Evolutionary conservation across 2,888 invertebrate species (phyloP), one percentile per base, ranked within the genome.

Genomic region (Laspeyria flexula): DNA sequence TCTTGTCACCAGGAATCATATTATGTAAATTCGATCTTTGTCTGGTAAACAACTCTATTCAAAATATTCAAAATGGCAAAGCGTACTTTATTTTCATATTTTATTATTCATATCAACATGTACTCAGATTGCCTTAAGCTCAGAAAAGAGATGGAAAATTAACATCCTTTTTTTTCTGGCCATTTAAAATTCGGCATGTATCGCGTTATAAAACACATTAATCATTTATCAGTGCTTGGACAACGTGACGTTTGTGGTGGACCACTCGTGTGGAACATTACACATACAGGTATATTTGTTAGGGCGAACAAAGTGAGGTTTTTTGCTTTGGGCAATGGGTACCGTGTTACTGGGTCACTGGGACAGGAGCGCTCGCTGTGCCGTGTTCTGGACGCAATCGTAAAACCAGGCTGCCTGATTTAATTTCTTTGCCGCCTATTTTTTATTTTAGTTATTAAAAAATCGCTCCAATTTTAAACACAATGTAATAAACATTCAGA

Each of bases 271-370:
- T 71, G 74, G 70, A 73, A 73, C 77, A 79, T 81, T 79, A 78
- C 76, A 79, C 75, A 76, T 82, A 75, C 76, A 71, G 73, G 76
- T 83, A 76, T 85, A 84, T 87, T 85, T 85, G 81, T 83, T 78
- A 74, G 72, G 71, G 67, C 71, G 75, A 71, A 79, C 74, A 68
- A 74, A 70, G 60, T 60, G 75, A 69, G 61, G 75, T 77, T 78
- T 84, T 86, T 84, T 79, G 85, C 81, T 81, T 76, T 71, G 50
- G 74, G 74, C 73, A 73, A 70, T 64, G 60, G 60, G 73, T 62
- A 60, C 54, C 67, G 78, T 84, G 87, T 85, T 80, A 88, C 75
- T 86, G 68, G 89, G 90, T 90, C 82, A 90, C 79, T 86, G 61
- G 90, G 85, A 57, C 88, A 81, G 82, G 81, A 81, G 68, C n/a